Evolutionary conservation across 2,113 vertebrate genomes (phyloP), one percentile per base, ranked within the genome.

Genomic region (Chaetodon auriga): DNA sequence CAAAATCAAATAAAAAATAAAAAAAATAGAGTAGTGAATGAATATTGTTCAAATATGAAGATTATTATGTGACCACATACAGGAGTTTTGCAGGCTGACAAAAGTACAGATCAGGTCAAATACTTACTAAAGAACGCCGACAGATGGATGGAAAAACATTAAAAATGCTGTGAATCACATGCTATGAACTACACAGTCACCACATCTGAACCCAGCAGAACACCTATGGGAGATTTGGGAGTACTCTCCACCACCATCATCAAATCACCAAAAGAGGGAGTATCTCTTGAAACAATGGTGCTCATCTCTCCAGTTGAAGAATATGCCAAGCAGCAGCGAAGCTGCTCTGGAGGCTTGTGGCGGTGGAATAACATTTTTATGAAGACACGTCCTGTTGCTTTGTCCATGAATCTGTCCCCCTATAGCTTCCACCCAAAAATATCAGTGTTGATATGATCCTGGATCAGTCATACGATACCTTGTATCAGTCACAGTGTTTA

Each of bases 401-500:
- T 38, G 18, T 62, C 60, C 16, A 12, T 21, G 21, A 25, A 21
- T 66, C 46, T n/a, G 12, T 48, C 30, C 23, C 10, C 12, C 35
- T 30, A 1, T 0, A 72, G 23, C 35, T 45, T 43, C 19, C 45
- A n/a, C 12, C 55, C n/a, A 25, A 57, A 83, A 55, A 71, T 36
- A 65, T 66, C 16, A 54, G 48, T 6, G 2, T 45, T 64, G 5
- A 53, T 4, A 18, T 66, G 49, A 55, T 78, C 25, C 30, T n/a
- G 6, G 30, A 14, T 30, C 30, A 30, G 30, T 30, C 30, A 30
- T 3, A 30, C 3, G 30, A 53, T 78, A 36, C 49, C 61, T 19
- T 8, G 16, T 66, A 30, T 80, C 48, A 12, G 35, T 25, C 68
- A 43, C 36, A n/a, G 53, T 84, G 87, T 84, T 84, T 90, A 58